phyloP scores from a whole-genome alignment of 1,140 invertebrate genomes.

The Pseudomyrmex sp. region DNA sequence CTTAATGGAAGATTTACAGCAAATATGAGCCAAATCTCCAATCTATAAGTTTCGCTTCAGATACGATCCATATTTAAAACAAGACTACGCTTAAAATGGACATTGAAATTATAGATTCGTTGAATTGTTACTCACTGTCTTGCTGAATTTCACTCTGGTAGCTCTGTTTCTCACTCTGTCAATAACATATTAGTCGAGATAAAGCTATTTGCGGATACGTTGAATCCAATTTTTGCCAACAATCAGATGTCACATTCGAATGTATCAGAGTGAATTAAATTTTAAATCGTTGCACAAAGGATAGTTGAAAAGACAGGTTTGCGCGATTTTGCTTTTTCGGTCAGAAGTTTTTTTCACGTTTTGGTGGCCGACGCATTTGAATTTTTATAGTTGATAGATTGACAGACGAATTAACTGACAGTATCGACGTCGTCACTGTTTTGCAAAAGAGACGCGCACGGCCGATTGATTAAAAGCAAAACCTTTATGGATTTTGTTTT shows the following conservation, averaged over 20 bases:
- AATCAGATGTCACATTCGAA: constrained; percentile 47
- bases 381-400: constrained; percentile 62
- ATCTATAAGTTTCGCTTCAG: neutral
- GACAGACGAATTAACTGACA: constrained; percentile 61
- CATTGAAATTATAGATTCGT: neutral
- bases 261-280: constrained; percentile 59
- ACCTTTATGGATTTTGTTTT: constrained; percentile 35
- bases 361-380: constrained; percentile 51
- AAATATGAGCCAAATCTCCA: neutral
- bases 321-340: constrained; percentile 46
- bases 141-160: neutral
- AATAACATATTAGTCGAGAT: constrained; percentile 38
- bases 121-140: neutral
- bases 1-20: neutral
- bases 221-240: constrained; percentile 49
- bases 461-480: constrained; percentile 23
- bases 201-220: constrained; percentile 41
- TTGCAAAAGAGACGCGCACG: constrained; percentile 32
- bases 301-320: constrained; percentile 22
- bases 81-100: neutral
- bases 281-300: constrained; percentile 56
- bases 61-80: constrained; percentile 18
- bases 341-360: constrained; percentile 45
- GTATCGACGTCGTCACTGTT: constrained; percentile 55
- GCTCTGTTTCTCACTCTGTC: constrained; percentile 20